A percentile compares a stretch with the other conserved stretches of the same genome.
Conservation (phyloP, 2,888 invertebrate species). For the Anagyrus pseudococci region DNA sequence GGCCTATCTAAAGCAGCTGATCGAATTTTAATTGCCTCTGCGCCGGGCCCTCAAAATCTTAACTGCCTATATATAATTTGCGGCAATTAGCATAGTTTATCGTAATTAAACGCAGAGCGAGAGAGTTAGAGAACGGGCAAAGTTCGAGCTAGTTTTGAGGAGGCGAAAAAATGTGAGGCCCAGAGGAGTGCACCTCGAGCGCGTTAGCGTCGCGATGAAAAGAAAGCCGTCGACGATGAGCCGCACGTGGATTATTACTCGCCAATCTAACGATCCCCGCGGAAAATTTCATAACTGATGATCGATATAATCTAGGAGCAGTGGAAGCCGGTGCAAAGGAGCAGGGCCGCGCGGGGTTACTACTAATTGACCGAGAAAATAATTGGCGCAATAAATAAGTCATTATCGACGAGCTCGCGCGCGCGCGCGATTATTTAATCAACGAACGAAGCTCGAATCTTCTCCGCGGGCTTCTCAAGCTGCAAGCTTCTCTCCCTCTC, state of each 20-base stretch:
- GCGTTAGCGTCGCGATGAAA: not conserved
- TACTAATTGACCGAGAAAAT: constrained; percentile 53
- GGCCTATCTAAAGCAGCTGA: constrained; percentile 25
- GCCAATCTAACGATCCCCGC: constrained; percentile 15
- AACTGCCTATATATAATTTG: constrained; percentile 30
- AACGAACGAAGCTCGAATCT: constrained; percentile 53
- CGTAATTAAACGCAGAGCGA: constrained; percentile 23
- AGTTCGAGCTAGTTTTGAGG: not conserved
- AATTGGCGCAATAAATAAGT: constrained; percentile 61
- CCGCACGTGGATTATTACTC: not conserved
- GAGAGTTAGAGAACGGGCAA: not conserved
- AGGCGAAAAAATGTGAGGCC: too few species aligned
- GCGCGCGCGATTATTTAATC: constrained; percentile 56
- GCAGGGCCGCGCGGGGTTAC: constrained; percentile 12
- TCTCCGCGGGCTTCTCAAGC: constrained; percentile 48
- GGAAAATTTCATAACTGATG: constrained; percentile 34
- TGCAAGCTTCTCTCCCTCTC: not conserved
- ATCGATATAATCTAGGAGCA: constrained; percentile 31
- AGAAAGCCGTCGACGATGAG: not conserved
- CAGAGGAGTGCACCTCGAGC: not conserved
- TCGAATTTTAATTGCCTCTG: constrained; percentile 32
- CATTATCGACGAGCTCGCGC: constrained; percentile 52
- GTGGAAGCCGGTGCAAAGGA: constrained; percentile 9
- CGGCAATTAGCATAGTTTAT: too few species aligned
- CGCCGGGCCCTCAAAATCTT: constrained; percentile 17